A percentile compares a stretch with the other conserved stretches of the same genome.
These are phyloP conservation scores for Lumbricus terrestris DNA, from an alignment of 2,888 invertebrate species.

Conservation along the genomic window DNA sequence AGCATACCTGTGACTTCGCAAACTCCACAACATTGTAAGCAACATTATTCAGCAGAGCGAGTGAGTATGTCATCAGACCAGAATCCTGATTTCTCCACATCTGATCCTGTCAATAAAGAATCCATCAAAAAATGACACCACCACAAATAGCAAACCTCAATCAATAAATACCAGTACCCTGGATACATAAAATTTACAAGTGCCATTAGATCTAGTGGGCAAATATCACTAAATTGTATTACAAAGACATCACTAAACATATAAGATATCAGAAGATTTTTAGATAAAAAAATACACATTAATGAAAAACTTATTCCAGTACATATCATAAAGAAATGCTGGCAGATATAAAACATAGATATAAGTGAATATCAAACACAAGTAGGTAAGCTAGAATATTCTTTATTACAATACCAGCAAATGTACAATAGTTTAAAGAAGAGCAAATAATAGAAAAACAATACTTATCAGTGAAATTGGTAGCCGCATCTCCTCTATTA, in stretches of 20 bases:
- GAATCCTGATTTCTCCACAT: conserved; percentile 70
- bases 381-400: no score
- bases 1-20: conserved; percentile 69
- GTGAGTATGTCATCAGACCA: conserved; percentile 87
- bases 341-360: no score
- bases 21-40: conserved; percentile 98
- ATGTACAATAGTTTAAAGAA: no score
- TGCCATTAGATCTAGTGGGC: not conserved
- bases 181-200: no score
- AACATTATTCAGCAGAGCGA: conserved; percentile 90
- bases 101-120: conserved; percentile 48
- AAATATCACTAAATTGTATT: no score
- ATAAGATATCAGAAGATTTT: not conserved
- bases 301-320: not conserved
- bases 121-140: not conserved
- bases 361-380: no score
- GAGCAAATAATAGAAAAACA: no score
- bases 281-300: not conserved
- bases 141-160: not conserved
- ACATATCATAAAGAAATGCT: not conserved
- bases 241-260: not conserved
- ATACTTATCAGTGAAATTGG: no score
- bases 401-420: not conserved
- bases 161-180: not conserved
- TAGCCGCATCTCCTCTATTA: no score